Evolutionary conservation across 2,888 invertebrate genomes (phyloP).

Genomic region (Drosophila suboccidentalis): DNA sequence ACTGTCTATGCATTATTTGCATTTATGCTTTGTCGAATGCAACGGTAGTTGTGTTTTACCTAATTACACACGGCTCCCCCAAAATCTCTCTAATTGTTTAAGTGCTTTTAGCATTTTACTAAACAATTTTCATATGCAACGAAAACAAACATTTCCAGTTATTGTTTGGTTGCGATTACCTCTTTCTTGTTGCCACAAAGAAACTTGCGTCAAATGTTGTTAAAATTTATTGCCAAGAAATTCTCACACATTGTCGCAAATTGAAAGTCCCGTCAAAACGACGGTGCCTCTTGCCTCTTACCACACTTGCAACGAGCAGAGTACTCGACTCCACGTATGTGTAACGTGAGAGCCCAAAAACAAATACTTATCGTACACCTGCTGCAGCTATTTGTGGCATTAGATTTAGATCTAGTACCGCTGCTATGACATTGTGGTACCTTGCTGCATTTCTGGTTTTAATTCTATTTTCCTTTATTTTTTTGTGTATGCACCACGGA

Average conservation of each 20-base stretch:
- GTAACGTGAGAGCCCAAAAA: conserved; percentile 69
- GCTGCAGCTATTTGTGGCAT: conserved; percentile 46
- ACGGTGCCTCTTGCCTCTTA: conserved; percentile 17
- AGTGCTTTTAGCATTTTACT: conserved; percentile 77
- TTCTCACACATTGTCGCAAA: conserved; percentile 78
- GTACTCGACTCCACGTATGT: conserved; percentile 52
- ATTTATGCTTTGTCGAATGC: conserved; percentile 59
- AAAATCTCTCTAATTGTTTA: conserved; percentile 73
- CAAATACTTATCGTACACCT: conserved; percentile 41
- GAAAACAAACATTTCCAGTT: conserved; percentile 47
- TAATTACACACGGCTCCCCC: conserved; percentile 69
- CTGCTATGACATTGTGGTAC: conserved; percentile 5
- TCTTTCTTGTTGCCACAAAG: conserved; percentile 30
- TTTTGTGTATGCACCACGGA: conserved; percentile 41
- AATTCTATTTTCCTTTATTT: conserved; percentile 15
- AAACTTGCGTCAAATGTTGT: conserved; percentile 58
- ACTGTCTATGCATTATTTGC: conserved; percentile 60
- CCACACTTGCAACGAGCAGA: conserved; percentile 13
- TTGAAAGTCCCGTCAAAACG: conserved; percentile 56
- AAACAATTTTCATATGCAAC: conserved; percentile 68
- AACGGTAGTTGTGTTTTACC: conserved; percentile 75
- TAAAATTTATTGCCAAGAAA: conserved; percentile 76
- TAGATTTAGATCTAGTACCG: conserved; percentile 44
- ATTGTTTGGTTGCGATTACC: conserved; percentile 40
- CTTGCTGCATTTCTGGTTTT: conserved; percentile 55